These are phyloP conservation scores for Cossypha caffra DNA, from an alignment of 2,797 vertebrate genomes.

Conservation along the genomic window DNA sequence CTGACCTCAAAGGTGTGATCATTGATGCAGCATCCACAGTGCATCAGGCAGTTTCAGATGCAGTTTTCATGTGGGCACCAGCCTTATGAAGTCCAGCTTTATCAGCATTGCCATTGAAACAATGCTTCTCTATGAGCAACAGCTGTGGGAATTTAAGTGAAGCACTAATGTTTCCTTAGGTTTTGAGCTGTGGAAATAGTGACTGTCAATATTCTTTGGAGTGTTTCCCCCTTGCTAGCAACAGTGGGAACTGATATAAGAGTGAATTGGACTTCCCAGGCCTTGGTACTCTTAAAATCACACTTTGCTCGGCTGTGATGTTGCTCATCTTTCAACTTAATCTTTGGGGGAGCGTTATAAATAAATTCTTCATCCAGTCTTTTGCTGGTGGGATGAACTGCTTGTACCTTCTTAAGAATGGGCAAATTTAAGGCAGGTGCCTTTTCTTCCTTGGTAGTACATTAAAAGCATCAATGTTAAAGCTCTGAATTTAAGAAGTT, in stretches of 20 bases:
- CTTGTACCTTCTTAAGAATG: background rate
- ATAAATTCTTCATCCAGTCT: background rate
- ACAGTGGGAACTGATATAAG: background rate
- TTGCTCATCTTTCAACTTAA: background rate
- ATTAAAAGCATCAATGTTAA: background rate
- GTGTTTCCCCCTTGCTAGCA: background rate
- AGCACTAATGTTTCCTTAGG: background rate
- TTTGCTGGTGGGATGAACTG: background rate
- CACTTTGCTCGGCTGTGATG: background rate
- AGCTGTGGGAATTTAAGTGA: background rate
- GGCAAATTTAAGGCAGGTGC: background rate
- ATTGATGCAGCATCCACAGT: background rate
- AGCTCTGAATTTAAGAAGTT: background rate
- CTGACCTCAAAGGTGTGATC: background rate
- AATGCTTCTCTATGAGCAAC: background rate
- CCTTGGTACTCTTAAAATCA: background rate
- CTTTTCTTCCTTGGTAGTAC: background rate
- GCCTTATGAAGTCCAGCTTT: background rate
- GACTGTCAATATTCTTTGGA: background rate
- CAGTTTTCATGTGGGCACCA: fast-evolving
- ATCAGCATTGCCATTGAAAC: background rate
- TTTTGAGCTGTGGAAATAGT: background rate
- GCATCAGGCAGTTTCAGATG: background rate
- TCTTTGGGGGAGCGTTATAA: background rate
- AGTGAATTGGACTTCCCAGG: background rate